phyloP scores from a whole-genome alignment of 2,888 invertebrate genomes.

The Chirona hameri region DNA sequence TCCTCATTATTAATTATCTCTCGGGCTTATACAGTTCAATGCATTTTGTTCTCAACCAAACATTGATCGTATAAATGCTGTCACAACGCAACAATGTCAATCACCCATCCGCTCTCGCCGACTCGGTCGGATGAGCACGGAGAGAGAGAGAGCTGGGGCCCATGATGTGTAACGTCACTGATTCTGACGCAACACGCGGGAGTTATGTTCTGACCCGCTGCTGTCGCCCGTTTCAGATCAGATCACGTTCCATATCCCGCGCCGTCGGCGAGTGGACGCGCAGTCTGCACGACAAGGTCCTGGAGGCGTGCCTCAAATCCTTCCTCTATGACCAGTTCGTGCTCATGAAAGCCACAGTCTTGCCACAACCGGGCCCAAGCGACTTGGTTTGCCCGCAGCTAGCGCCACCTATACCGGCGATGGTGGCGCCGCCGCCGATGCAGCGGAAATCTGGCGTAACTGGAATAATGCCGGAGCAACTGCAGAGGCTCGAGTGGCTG shows the following conservation, averaged over 20 bases:
- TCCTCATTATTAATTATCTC: no score
- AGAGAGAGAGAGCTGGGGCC: no score
- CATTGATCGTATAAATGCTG: no score
- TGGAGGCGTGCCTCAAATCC: constrained; percentile 36
- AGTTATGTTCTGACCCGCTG: no score
- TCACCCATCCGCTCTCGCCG: no score
- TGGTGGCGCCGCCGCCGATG: background rate
- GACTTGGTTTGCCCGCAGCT: background rate
- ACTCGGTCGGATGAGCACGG: no score
- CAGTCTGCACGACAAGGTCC: constrained; percentile 42
- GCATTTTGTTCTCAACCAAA: no score
- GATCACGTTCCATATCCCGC: constrained; percentile 49
- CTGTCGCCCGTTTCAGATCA: constrained; percentile 41
- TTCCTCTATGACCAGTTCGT: background rate
- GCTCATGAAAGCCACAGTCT: background rate
- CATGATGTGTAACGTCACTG: no score
- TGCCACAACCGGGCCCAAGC: background rate
- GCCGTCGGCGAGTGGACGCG: constrained; percentile 49
- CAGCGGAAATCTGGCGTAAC: background rate
- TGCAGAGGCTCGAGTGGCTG: constrained; percentile 3
- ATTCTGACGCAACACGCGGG: no score
- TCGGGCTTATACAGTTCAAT: no score
- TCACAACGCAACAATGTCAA: no score
- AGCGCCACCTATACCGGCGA: background rate
- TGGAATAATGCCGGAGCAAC: background rate